Base-by-base conservation (phyloP, 1,140 invertebrate species). In the Drosophila orosa region DNA sequence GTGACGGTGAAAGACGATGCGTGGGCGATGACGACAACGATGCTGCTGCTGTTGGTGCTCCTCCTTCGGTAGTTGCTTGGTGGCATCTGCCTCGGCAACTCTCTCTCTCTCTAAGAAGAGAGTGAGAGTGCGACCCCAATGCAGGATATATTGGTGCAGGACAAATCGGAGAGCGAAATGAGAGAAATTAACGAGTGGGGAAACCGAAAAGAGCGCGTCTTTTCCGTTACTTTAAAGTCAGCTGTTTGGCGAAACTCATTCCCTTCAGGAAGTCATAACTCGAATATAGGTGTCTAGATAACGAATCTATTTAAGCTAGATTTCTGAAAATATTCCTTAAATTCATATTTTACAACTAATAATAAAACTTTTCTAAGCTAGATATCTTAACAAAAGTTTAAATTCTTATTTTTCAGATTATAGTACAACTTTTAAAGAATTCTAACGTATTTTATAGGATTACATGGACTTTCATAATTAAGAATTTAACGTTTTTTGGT, bases 1-100 rank as follows among this genome's bases (percentile, higher is more conserved):
- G 44, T 58, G 66, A 39, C 62, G 35, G 29, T 47, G 42, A 42
- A 68, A 45, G 33, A 48, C 59, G 63, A 65, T 40, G 60, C 44
- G 63, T 65, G 59, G 63, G 42, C 63, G 62, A 48, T 33, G 39
- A 65, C 81, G 56, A 39, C 50, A 47, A 63, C 81, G 73, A 67
- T 85, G 73, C 59, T 84, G 56, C 63, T 85, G 73, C 59, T 84
- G 56, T 60, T 85, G 47, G 25, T 25, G 29, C 50, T 54, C 19
- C 50, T 54, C 42, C 78, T 61, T 85, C 62, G 67, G 77, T 77
- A 63, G 67, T 85, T 65, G 66, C 44, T 77, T 85, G 44, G 59
- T 85, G 35, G 50, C 80, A 63, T 80, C 80, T 84, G 80, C 39
- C 35, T 72, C 61, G 62, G 48, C 31, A 40, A 33, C 10, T 33